Base-by-base conservation (phyloP, 2,888 invertebrate genomes). In the Brachypalpus laphriformis region DNA sequence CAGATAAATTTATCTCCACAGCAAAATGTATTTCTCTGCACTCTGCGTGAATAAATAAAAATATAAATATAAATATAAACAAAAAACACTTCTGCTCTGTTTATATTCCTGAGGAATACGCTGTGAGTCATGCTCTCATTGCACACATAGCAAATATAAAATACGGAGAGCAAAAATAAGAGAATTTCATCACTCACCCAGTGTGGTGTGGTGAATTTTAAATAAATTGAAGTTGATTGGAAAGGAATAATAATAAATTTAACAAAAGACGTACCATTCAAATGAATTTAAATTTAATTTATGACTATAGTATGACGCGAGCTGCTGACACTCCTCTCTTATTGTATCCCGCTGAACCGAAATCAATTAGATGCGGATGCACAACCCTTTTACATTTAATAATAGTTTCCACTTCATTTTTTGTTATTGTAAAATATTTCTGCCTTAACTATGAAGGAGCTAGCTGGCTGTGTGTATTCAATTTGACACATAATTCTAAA, bases 211-310 rank as follows among this genome's bases (percentile, higher is more conserved):
- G 72, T 74, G 83, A 83, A 78, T 83, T 78, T 78, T 51, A 74
- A 83, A 40, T 54, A 83, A 83, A 74, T 83, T 72, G 49, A 61
- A 68, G 57, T 78, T 65, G 66, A 83, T 82, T 82, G 25, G 25
- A 68, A 83, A 61, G 34, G 25, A 66, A 45, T 54, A 25, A 28
- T 34, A 65, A 56, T 47, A 65, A 47, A 56, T 28, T 56, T 28
- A 14, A 68, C 28, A 68, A 68, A 40, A 40, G 16, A 16, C 25
- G 28, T 42, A 20, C 42, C 28, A 54, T 56, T 68, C 42, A 31
- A 68, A 68, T 56, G 66, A 51, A 4, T 66, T 66, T 37, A 31
- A 66, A 51, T 56, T 68, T 20, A 31, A 28, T 42, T 18, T 47
- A 59, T 25, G 56, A 37, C 42, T 31, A 11, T 14, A 57, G 9